Percentiles rank a stretch among this genome's conserved stretches.
Evolutionary conservation across 1,140 invertebrate genomes (phyloP).

Genomic region (Anagrus nilaparvatae): DNA sequence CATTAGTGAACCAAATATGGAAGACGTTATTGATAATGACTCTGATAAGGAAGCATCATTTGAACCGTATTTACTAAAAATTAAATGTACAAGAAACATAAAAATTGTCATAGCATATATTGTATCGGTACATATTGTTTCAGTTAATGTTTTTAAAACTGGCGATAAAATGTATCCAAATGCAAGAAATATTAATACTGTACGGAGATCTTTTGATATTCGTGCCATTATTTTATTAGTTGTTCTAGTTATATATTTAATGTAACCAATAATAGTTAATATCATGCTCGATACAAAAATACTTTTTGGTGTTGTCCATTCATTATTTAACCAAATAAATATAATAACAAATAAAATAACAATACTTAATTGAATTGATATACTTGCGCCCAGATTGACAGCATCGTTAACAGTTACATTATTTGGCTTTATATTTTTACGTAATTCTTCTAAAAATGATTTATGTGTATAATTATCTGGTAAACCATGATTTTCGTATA

Average conservation of each 20-base stretch:
- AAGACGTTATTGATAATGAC: slow-evolving; percentile 79
- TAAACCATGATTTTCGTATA: slow-evolving; percentile 77
- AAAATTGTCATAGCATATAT: slow-evolving; percentile 85
- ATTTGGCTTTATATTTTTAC: slow-evolving; percentile 71
- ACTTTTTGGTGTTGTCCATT: slow-evolving; percentile 49
- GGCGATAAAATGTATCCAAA: slow-evolving; percentile 82
- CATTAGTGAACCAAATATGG: slow-evolving; percentile 87
- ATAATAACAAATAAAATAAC: slow-evolving; percentile 66
- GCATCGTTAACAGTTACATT: slow-evolving; percentile 58
- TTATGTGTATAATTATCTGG: slow-evolving; percentile 88
- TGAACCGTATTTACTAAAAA: slow-evolving; percentile 87
- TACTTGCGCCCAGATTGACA: slow-evolving; percentile 54
- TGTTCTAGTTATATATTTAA: slow-evolving; percentile 42
- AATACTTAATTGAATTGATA: slow-evolving; percentile 63
- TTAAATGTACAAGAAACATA: slow-evolving; percentile 79
- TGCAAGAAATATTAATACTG: slow-evolving; percentile 65
- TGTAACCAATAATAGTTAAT: slow-evolving; percentile 48
- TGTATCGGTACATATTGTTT: slow-evolving; percentile 92
- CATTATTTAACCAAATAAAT: slow-evolving; percentile 63
- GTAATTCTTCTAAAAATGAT: slow-evolving; percentile 73
- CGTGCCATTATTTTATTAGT: slow-evolving; percentile 27
- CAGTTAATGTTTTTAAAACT: slow-evolving; percentile 86
- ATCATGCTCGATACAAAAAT: slow-evolving; percentile 48
- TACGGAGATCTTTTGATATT: slow-evolving; percentile 51
- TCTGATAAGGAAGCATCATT: slow-evolving; percentile 70